Evolutionary conservation across 2,797 vertebrate genomes (phyloP), one percentile per base, ranked within the genome.

Genomic region (Pagetopsis macropterus): DNA sequence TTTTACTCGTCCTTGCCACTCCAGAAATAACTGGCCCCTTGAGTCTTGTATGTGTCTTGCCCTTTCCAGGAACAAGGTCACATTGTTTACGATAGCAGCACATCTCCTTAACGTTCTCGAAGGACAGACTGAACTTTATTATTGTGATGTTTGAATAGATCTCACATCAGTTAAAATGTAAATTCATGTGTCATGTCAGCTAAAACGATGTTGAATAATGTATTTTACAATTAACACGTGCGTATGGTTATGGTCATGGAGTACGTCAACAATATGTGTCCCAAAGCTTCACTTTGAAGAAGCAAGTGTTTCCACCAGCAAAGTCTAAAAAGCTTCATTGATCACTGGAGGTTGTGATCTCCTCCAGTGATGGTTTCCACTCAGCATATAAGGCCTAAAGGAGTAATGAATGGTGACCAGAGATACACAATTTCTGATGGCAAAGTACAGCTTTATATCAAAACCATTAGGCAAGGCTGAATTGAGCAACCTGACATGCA

Each of bases 11-110:
- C 72, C 79, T 73, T 83, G 71, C 62, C 69, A 78, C 73, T 77
- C 57, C 59, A 76, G 55, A 73, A 88, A 75, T 78, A 83, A 88
- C 77, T 59, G 65, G 63, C 78, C 84, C 76, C 65, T 2, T 52
- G 87, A 79, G 85, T 71, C 76, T 77, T 71, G 51, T 75, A 66
- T 76, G 52, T 62, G 60, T 79, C 70, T 77, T 88, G 72, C 69
- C 82, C 85, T 88, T 79, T 77, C 21, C 57, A 50, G 59, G 60
- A 82, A 84, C 89, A 90, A 91, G 88, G 89, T 91, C 82, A 86
- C 58, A 48, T 75, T 88, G 78, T 88, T 87, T 83, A 87, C 84
- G 72, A 71, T 75, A 54, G 73, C 59, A 82, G 67, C 41, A 55
- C 51, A 68, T 33, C 46, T 70, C 70, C 81, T 78, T 70, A 83